Evolutionary conservation across 2,888 invertebrate genomes (phyloP).

Genomic region (Malachius bipustulatus): DNA sequence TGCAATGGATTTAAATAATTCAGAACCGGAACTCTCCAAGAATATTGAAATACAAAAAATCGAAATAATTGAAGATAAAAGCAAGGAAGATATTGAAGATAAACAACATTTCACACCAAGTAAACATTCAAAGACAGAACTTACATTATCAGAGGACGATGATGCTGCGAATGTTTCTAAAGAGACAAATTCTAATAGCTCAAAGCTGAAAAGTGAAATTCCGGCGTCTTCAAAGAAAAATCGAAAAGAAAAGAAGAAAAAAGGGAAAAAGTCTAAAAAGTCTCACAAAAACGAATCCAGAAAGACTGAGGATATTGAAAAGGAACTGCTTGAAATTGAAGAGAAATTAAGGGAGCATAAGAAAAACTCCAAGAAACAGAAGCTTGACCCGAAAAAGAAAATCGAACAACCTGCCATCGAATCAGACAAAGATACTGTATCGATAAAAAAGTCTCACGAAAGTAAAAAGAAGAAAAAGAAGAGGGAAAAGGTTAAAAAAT

Average conservation of each 20-base stretch:
- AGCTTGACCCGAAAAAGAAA: conserved; percentile 10
- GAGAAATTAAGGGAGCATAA: conserved; percentile 6
- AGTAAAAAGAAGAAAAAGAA: conserved; percentile 12
- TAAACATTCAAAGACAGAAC: not conserved
- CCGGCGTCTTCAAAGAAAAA: no score
- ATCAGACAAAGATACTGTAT: conserved; percentile 2
- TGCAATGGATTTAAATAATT: not conserved
- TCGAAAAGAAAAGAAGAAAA: conserved; percentile 2
- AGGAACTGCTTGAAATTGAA: conserved; percentile 6
- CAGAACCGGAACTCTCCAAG: not conserved
- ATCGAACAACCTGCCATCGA: conserved; percentile 6
- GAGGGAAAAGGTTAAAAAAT: conserved; percentile 10
- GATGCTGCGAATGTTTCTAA: no score
- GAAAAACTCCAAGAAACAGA: conserved; percentile 6
- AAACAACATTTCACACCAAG: not conserved
- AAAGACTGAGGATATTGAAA: conserved; percentile 6
- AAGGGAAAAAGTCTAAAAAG: not conserved
- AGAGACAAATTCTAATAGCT: not conserved
- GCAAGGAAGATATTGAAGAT: not conserved
- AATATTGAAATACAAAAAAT: no score
- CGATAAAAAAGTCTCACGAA: conserved; percentile 7
- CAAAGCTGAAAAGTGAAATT: no score
- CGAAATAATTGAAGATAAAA: conserved; percentile 1
- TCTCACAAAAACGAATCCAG: conserved; percentile 3
- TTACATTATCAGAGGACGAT: not conserved